Conservation (phyloP, 2,888 invertebrate species). For the Mythimna vitellina region DNA sequence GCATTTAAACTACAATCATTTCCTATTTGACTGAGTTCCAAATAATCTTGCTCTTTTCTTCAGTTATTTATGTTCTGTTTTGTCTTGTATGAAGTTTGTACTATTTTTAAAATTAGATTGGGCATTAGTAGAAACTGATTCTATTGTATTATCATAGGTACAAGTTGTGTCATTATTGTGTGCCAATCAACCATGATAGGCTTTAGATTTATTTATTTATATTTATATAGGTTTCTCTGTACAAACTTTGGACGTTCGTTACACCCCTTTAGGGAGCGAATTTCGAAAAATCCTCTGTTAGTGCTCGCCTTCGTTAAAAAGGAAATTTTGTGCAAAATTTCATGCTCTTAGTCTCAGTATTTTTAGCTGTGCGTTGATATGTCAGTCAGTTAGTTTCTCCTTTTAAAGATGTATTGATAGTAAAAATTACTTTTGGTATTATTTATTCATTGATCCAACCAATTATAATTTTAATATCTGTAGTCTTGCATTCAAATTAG, state of each 20-base stretch:
- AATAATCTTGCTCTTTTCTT: not conserved
- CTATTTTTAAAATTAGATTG: not conserved
- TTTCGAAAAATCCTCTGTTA: too few relatives aligned
- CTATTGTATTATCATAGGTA: not conserved
- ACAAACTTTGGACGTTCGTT: too few relatives aligned
- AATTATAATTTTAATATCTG: slow-evolving; percentile 28
- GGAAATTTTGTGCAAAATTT: too few relatives aligned
- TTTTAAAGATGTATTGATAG: too few relatives aligned
- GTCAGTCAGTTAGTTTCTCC: too few relatives aligned
- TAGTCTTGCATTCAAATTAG: slow-evolving; percentile 62
- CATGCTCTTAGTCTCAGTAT: too few relatives aligned
- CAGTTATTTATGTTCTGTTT: not conserved
- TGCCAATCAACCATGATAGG: not conserved
- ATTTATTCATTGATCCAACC: slow-evolving; percentile 14
- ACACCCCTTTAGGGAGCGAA: too few relatives aligned
- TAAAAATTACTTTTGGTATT: not conserved
- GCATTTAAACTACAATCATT: too few relatives aligned
- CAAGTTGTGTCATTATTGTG: not conserved
- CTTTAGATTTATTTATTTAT: too few relatives aligned
- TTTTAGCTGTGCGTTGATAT: too few relatives aligned
- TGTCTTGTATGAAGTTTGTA: not conserved
- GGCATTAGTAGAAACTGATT: not conserved
- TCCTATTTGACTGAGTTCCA: not conserved
- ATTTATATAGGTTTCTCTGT: too few relatives aligned
- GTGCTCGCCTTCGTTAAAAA: too few relatives aligned